Conservation (phyloP, 2,797 vertebrate species). For the Catamblyrhynchus diadema region DNA sequence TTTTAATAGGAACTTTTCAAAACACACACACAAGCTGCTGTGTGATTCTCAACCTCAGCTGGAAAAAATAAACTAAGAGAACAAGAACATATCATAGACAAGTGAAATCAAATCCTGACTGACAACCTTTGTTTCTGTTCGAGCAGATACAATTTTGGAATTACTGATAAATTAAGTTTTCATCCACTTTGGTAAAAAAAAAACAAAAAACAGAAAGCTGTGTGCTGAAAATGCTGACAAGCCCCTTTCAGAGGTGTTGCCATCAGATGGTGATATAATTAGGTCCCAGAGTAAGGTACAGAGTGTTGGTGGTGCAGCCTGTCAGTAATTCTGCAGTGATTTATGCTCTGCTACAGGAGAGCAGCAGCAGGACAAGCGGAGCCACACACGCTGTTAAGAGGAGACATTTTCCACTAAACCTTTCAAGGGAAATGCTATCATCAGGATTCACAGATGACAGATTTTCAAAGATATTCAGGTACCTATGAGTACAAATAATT, state of each 20-base stretch:
- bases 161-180: not conserved
- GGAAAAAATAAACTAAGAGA: not conserved
- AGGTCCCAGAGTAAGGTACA: not conserved
- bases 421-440: not conserved
- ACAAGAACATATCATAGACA: not conserved
- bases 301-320: not conserved
- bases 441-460: not conserved
- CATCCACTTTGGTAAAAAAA: not conserved
- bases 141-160: not conserved
- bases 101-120: not conserved
- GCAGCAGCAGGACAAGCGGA: not conserved
- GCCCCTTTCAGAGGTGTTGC: not conserved
- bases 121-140: not conserved
- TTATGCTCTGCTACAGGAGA: not conserved
- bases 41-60: not conserved
- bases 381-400: not conserved
- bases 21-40: not conserved
- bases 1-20: not conserved
- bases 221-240: conserved; percentile 3
- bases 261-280: conserved; percentile 1
- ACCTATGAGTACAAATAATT: not conserved
- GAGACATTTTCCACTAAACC: not conserved
- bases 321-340: conserved; percentile 21
- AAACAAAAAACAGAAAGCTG: too few species aligned
- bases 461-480: not conserved